A percentile compares a stretch with the other conserved stretches of the same genome.
Conservation (phyloP, 1,140 invertebrate species). For the Sycophila sp. region DNA sequence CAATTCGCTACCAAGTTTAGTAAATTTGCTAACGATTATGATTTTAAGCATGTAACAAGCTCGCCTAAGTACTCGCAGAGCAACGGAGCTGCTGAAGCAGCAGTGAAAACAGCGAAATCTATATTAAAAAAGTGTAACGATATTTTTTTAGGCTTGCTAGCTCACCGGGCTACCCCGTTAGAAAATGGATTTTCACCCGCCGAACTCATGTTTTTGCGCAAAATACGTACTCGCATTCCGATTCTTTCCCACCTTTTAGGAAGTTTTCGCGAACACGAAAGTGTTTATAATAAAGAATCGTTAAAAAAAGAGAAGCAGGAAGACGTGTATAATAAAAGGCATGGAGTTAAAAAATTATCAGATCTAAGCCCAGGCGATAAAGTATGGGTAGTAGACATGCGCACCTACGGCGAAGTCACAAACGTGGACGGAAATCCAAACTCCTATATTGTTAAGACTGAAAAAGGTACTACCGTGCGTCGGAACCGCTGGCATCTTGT, state of each 20-base stretch:
- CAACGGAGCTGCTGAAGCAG: slow-evolving; percentile 50
- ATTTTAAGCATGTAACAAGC: slow-evolving; percentile 44
- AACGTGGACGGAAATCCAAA: neutral
- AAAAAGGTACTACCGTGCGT: neutral
- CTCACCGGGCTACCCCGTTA: slow-evolving; percentile 15
- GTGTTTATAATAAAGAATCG: neutral
- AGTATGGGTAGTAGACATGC: slow-evolving; percentile 28
- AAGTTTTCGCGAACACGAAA: neutral
- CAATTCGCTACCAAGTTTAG: slow-evolving; percentile 42
- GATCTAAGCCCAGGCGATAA: neutral
- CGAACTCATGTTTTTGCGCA: slow-evolving; percentile 22
- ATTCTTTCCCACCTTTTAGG: neutral
- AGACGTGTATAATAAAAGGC: slow-evolving; percentile 29
- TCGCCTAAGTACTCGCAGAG: slow-evolving; percentile 47
- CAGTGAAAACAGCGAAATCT: slow-evolving; percentile 46
- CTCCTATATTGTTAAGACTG: neutral
- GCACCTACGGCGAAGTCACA: slow-evolving; percentile 8
- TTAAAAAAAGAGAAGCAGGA: slow-evolving; percentile 31
- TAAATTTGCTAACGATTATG: slow-evolving; percentile 44
- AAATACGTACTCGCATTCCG: slow-evolving; percentile 7
- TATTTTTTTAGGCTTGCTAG: slow-evolving; percentile 15
- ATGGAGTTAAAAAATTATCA: slow-evolving; percentile 29
- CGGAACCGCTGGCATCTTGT: slow-evolving; percentile 3
- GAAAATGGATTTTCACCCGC: slow-evolving; percentile 29
- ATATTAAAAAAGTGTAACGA: slow-evolving; percentile 45